A percentile compares a stretch with the other conserved stretches of the same genome.
Evolutionary conservation across 2,888 invertebrate genomes (phyloP).

Genomic region (Cheilosia vulpina): DNA sequence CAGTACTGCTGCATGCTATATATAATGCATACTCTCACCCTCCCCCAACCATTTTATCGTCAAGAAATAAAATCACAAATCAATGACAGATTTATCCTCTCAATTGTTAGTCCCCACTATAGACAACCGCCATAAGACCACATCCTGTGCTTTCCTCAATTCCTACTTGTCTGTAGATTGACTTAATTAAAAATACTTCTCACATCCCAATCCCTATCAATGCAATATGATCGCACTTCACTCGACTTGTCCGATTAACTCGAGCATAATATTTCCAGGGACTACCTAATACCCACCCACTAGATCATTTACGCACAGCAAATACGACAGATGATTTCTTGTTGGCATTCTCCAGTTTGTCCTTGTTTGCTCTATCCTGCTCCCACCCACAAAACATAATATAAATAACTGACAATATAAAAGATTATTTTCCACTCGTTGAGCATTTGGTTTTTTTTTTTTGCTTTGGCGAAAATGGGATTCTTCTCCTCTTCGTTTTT

Average conservation of each 20-base stretch:
- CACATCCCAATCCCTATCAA: slow-evolving; percentile 27
- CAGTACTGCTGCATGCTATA: too few relatives aligned
- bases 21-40: background rate
- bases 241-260: slow-evolving; percentile 60
- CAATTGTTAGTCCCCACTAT: background rate
- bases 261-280: slow-evolving; percentile 51
- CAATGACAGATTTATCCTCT: slow-evolving; percentile 34
- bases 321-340: slow-evolving; percentile 13
- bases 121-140: slow-evolving; percentile 4
- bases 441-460: background rate
- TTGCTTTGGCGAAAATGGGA: slow-evolving; percentile 15
- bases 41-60: background rate
- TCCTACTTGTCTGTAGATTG: slow-evolving; percentile 51
- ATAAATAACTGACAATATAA: slow-evolving; percentile 64
- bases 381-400: slow-evolving; percentile 1
- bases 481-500: slow-evolving; percentile 23
- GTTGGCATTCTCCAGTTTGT: background rate
- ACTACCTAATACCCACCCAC: slow-evolving; percentile 7
- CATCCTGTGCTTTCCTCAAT: slow-evolving; percentile 21
- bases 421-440: slow-evolving; percentile 70
- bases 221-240: slow-evolving; percentile 55
- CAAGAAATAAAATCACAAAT: slow-evolving; percentile 5
- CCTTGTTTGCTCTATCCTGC: background rate
- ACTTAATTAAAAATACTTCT: slow-evolving; percentile 69
- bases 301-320: background rate